Percentiles rank a stretch among this genome's conserved stretches.
Evolutionary conservation across 2,113 vertebrate genomes (phyloP).

Genomic region (Oophaga pumilio): DNA sequence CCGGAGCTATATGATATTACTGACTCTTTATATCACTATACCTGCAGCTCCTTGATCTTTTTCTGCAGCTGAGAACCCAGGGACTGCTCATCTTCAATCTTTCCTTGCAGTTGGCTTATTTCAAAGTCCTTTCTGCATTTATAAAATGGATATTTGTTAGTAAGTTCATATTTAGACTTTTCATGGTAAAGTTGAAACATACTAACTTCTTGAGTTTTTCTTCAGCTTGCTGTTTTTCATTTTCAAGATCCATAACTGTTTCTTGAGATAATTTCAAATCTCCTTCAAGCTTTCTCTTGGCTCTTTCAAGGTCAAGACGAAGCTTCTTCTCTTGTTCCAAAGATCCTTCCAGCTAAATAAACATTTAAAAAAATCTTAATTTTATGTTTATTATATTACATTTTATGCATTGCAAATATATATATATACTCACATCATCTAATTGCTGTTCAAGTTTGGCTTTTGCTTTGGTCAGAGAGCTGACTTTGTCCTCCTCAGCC

Average conservation of each 20-base stretch:
- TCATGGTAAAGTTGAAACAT: slow-evolving; percentile 31
- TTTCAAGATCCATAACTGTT: slow-evolving; percentile 80
- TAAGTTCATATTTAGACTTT: background rate
- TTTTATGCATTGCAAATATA: background rate
- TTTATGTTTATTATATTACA: background rate
- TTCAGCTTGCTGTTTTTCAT: slow-evolving; percentile 78
- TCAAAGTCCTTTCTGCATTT: slow-evolving; percentile 73
- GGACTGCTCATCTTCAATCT: slow-evolving; percentile 72
- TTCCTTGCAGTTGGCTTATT: slow-evolving; percentile 68
- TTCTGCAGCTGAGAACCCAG: slow-evolving; percentile 68
- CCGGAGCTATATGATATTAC: too few species aligned
- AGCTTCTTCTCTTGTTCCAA: slow-evolving; percentile 85
- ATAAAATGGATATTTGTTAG: slow-evolving; percentile 37
- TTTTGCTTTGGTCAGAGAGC: slow-evolving; percentile 71
- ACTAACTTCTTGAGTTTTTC: slow-evolving; percentile 81
- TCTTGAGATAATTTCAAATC: slow-evolving; percentile 76
- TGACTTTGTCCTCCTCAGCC: slow-evolving; percentile 83
- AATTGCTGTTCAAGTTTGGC: slow-evolving; percentile 74
- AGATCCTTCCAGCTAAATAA: slow-evolving; percentile 76
- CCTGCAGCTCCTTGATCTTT: slow-evolving; percentile 80
- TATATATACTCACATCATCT: slow-evolving; percentile 67
- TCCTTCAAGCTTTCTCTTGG: slow-evolving; percentile 76
- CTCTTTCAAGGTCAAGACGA: slow-evolving; percentile 76
- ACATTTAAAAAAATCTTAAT: background rate
- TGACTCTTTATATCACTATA: slow-evolving; percentile 38